Base-by-base conservation (phyloP, 2,113 vertebrate species). In the Corydoras maculifer region DNA sequence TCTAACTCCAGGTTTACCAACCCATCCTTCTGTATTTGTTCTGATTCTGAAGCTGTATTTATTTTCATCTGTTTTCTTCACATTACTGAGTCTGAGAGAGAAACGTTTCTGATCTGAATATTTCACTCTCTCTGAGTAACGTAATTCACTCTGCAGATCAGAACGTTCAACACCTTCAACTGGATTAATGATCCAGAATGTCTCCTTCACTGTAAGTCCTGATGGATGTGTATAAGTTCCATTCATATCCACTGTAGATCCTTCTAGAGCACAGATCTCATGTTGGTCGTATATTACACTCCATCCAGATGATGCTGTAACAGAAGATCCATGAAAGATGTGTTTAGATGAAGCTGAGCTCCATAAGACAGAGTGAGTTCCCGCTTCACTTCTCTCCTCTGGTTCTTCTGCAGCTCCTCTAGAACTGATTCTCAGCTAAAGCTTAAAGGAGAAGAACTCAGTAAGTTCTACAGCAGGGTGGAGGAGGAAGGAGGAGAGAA, bases 31-130 rank as follows among this genome's bases (percentile, higher is more conserved):
- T 43, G 4, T 30, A 8, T 29, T 30, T 59, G 18, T 30, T 29
- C 6, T 25, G 31, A 68, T 58, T 68, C 65, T 68, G 6, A 68
- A 32, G n/a, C 7, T 12, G 30, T 43, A 68, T 14, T 11, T 15
- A 9, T 35, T 13, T n/a, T 32, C 18, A 71, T 62, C 61, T 48
- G 60, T 15, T 63, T 32, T 68, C 1, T 6, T 68, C 18, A 74
- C 65, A 51, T 69, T 9, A 59, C 29, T 75, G 67, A 75, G 73
- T 59, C 25, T 70, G 9, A 69, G 5, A 25, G 18, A 50, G n/a
- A 62, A 65, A 29, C n/a, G 11, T 59, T 9, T 11, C 54, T 62
- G 18, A 69, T 65, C 18, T 14, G 48, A 57, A 69, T 49, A 69
- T 51, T 74, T 5, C 29, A 53, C 49, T 57, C 65, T 53, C 6